Evolutionary conservation across 2,797 vertebrate genomes (phyloP), one percentile per base, ranked within the genome.

Genomic region (Acropternis orthonyx): DNA sequence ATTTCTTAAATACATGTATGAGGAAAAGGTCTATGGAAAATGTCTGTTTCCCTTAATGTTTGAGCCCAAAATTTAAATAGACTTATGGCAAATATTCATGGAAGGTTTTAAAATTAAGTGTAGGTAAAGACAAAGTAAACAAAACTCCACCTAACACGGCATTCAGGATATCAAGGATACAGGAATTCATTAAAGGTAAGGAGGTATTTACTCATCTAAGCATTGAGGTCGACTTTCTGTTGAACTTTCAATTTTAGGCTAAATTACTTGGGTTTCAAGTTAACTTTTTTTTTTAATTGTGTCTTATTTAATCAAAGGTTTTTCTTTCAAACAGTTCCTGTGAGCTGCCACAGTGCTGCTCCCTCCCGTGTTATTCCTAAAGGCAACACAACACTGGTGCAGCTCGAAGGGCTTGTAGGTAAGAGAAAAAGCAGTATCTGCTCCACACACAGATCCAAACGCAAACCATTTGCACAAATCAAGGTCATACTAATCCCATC

Each of bases 401-500:
- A 15, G 55, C 46, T 82, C 63, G 3, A 2, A 46, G 24, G 75
- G 32, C 48, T 91, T 34, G 69, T 2, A 61, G 41, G 22, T 24
- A 49, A 46, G 41, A 61, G 12, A 39, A 75, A 34, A 62, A 49
- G 8, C 2, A 4, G 37, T 1, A 1, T 14, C 85, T 67, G 63
- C 66, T 83, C 36, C 7, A 21, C 61, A 58, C 28, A 14, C 27
- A 4, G 32, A 63, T 52, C 36, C 73, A 30, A 91, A 78, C 3
- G 0, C 34, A 63, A 63, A 76, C 19, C 46, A 28, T 44, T 69
- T 15, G 36, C 48, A 76, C 43, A 63, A 72, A 84, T 21, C 92
- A 82, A 90, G 91, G 91, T 94, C 91, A 22, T 1, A 3, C 71
- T 72, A 59, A 93, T 90, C 79, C 56, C 44, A 28, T 78, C 49